phyloP scores from a whole-genome alignment of 2,888 invertebrate genomes.

The Emmelina monodactyla region DNA sequence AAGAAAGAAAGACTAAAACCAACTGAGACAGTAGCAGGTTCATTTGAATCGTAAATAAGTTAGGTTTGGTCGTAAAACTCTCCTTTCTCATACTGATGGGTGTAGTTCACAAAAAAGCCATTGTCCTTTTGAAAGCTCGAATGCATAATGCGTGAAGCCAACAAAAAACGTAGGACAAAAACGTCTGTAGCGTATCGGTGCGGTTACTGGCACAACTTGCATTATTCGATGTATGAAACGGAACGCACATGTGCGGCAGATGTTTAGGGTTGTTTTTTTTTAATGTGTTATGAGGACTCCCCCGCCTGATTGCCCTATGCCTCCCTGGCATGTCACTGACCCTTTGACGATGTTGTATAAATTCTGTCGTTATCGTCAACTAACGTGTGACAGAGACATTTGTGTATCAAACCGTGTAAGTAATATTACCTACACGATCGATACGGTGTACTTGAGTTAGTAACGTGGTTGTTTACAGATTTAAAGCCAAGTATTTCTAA shows the following conservation, averaged over 20 bases:
- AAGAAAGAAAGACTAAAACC: too few relatives aligned
- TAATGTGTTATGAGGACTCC: conserved; percentile 49
- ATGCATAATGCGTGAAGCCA: conserved; percentile 53
- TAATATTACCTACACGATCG: conserved; percentile 1
- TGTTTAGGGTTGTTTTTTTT: conserved; percentile 58
- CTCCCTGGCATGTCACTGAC: conserved; percentile 58
- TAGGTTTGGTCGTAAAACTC: conserved; percentile 19
- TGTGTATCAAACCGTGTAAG: neutral
- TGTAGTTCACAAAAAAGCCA: conserved; percentile 49
- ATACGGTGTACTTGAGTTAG: neutral
- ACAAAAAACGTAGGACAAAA: conserved; percentile 55
- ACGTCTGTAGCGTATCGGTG: conserved; percentile 35
- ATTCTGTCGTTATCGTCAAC: too few relatives aligned
- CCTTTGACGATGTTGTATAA: conserved; percentile 51
- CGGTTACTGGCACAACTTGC: conserved; percentile 51
- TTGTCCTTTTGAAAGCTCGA: conserved; percentile 51
- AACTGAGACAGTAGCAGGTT: conserved; percentile 6
- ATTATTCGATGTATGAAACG: conserved; percentile 44
- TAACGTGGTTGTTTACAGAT: conserved; percentile 15
- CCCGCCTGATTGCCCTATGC: conserved; percentile 28
- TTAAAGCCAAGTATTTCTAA: conserved; percentile 12
- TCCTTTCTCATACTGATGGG: conserved; percentile 28
- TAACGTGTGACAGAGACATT: too few relatives aligned
- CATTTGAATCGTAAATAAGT: conserved; percentile 19
- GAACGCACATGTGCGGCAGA: conserved; percentile 60